phyloP scores from a whole-genome alignment of 1,140 invertebrate genomes.

The Nephotettix cincticeps region DNA sequence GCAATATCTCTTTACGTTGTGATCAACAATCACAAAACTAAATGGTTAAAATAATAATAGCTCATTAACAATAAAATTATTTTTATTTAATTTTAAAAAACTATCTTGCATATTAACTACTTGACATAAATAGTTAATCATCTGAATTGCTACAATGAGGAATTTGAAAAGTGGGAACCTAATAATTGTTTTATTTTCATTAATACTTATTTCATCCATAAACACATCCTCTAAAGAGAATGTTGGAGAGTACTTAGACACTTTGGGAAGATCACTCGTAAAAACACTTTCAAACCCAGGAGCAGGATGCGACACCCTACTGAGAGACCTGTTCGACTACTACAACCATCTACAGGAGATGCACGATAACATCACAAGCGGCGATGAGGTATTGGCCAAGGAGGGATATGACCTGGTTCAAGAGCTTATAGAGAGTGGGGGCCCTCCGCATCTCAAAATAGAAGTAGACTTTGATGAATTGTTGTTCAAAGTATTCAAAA shows the following conservation, averaged over 20 bases:
- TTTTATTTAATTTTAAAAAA: no score
- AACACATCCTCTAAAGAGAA: background rate
- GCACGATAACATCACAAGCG: background rate
- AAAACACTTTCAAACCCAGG: background rate
- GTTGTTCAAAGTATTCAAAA: background rate
- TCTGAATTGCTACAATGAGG: no score
- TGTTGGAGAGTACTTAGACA: background rate
- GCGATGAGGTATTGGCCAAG: background rate
- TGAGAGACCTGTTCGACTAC: background rate
- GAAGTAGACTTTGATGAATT: constrained; percentile 9
- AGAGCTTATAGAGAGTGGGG: background rate
- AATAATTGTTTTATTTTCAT: no score
- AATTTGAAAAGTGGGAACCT: no score
- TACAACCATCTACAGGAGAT: background rate
- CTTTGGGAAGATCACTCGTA: background rate
- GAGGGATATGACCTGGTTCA: background rate
- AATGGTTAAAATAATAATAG: no score
- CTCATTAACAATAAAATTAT: no score
- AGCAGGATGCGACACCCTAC: background rate
- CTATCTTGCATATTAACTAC: no score
- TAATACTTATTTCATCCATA: background rate
- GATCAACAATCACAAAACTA: no score
- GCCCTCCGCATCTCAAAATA: background rate
- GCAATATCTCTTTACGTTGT: no score
- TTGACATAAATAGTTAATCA: no score